Conservation (phyloP, 2,797 vertebrate genomes). For the Fistularia commersonii region DNA sequence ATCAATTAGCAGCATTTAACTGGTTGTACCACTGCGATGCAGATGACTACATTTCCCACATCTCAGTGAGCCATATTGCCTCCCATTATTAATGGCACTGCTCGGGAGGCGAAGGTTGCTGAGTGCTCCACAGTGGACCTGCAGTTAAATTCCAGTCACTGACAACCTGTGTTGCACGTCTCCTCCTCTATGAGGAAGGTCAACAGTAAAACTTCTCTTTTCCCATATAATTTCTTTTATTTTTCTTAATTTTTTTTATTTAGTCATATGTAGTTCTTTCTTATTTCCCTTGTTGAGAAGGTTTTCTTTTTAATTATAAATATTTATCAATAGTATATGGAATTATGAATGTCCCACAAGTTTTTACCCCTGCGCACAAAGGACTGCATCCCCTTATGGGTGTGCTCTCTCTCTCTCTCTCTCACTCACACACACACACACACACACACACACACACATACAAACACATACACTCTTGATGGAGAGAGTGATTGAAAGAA, state of each 20-base stretch:
- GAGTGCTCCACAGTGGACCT: conserved; percentile 46
- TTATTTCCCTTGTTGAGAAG: too few species aligned
- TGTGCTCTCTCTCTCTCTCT: background rate
- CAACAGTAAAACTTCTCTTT: conserved; percentile 7
- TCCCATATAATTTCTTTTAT: too few species aligned
- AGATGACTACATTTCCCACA: conserved; percentile 72
- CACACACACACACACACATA: conserved; percentile 2
- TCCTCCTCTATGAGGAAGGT: conserved; percentile 36
- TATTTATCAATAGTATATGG: too few species aligned
- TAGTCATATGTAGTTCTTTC: too few species aligned
- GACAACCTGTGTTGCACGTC: conserved; percentile 16
- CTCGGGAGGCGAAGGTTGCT: conserved; percentile 50
- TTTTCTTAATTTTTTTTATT: too few species aligned
- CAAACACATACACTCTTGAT: conserved; percentile 6
- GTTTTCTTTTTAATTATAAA: too few species aligned
- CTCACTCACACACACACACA: background rate
- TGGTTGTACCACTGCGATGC: conserved; percentile 58
- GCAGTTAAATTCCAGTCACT: conserved; percentile 53
- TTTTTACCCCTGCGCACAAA: too few species aligned
- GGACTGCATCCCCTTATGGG: too few species aligned
- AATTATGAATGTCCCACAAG: too few species aligned
- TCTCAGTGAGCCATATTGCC: conserved; percentile 56
- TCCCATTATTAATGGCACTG: conserved; percentile 62
- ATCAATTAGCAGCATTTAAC: conserved; percentile 73
- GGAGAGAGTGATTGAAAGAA: background rate